Conservation (phyloP, 2,113 vertebrate species). For the Leiothrix lutea region DNA sequence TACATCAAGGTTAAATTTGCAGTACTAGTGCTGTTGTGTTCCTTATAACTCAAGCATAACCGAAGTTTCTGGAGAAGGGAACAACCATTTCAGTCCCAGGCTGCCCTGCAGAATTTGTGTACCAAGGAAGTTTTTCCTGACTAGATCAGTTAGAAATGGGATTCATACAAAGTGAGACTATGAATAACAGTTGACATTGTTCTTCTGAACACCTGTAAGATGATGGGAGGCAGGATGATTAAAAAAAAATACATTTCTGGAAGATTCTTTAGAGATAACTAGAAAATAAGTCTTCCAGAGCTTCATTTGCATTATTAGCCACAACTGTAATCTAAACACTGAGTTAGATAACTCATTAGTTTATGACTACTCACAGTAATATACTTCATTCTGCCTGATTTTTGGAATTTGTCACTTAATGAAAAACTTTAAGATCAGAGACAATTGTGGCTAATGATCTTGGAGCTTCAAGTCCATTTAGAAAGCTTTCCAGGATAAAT, state of each 20-base stretch:
- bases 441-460: conserved; percentile 75
- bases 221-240: neutral
- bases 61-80: neutral
- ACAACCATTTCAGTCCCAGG: neutral
- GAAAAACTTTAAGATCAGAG: neutral
- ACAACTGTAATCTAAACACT: neutral
- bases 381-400: neutral
- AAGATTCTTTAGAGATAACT: neutral
- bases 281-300: neutral
- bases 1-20: neutral
- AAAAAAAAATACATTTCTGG: neutral
- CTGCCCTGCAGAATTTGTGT: neutral
- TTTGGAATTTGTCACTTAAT: neutral
- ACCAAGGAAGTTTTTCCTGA: neutral
- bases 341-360: neutral
- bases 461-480: conserved; percentile 75
- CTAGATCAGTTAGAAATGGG: neutral
- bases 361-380: neutral
- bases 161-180: neutral
- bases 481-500: conserved; percentile 87
- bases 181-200: neutral
- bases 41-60: neutral
- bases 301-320: neutral
- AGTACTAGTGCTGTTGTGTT: neutral
- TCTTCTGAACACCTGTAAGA: neutral